Evolutionary conservation across 2,888 invertebrate species (phyloP).

Genomic region (Drymonia ruficornis): DNA sequence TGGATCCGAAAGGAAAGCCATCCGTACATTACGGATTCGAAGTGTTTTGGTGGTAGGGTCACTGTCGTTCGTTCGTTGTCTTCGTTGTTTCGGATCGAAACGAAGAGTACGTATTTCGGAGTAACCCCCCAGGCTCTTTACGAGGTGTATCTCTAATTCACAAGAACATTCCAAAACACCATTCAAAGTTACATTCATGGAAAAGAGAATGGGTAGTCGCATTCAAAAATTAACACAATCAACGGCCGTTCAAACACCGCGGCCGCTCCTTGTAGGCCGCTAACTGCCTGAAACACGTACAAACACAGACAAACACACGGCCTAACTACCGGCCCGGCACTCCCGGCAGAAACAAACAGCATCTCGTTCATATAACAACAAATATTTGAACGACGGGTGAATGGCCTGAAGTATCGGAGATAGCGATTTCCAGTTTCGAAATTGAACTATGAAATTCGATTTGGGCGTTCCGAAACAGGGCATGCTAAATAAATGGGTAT

Average conservation of each 20-base stretch:
- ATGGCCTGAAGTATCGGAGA: conserved; percentile 11
- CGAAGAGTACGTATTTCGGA: too few relatives aligned
- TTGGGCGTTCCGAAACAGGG: too few relatives aligned
- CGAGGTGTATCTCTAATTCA: background rate
- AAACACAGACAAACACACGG: conserved; percentile 49
- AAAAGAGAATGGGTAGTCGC: background rate
- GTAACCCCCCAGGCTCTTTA: too few relatives aligned
- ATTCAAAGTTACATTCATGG: conserved; percentile 4
- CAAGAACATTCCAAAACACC: background rate
- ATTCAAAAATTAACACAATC: conserved; percentile 31
- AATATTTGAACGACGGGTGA: conserved; percentile 61
- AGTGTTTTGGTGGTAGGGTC: too few relatives aligned
- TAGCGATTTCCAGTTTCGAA: conserved; percentile 15
- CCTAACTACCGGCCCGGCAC: conserved; percentile 42
- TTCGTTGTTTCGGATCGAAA: too few relatives aligned
- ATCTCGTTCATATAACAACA: conserved; percentile 61
- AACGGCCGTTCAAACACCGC: conserved; percentile 17
- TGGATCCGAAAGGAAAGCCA: too few relatives aligned
- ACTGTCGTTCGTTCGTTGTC: too few relatives aligned
- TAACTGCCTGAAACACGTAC: conserved; percentile 41
- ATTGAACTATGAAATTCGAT: background rate
- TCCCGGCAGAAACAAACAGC: conserved; percentile 59
- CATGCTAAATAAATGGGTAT: too few relatives aligned
- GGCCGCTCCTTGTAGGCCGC: conserved; percentile 8
- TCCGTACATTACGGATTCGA: too few relatives aligned